Evolutionary conservation across 2,797 vertebrate genomes (phyloP), one percentile per base, ranked within the genome.

Genomic region (Loris lydekkerianus): DNA sequence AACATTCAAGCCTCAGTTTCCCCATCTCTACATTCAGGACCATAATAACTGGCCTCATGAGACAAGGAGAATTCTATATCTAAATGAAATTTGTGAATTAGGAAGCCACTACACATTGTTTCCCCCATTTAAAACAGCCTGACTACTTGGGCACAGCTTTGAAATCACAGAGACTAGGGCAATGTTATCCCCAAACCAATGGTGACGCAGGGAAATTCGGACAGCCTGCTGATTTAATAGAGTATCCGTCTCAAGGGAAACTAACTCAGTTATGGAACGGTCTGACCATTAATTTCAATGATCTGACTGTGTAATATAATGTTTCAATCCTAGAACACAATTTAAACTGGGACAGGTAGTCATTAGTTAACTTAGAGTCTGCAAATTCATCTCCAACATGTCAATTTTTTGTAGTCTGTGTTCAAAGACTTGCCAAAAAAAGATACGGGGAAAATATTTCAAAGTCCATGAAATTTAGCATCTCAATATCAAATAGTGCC

Each of bases 311-410:
- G 86, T 63, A 98, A 97, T 61, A 87, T 91, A 97, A 85, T 81
- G 83, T 97, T 98, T 97, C 93, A 94, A 97, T 98, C 97, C 96
- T 96, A 90, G 97, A 98, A 95, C 98, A 97, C 97, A 97, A 98
- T 60, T 98, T 96, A 97, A 98, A 98, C 88, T 81, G 90, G 97
- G 98, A 94, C 97, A 98, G 97, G 97, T 95, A 98, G 98, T 97
- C 97, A 98, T 97, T 97, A 98, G 97, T 98, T 98, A 98, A 98
- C 97, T 97, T 76, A 91, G 95, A 98, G 98, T 97, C 97, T 97
- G 69, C 85, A 98, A 97, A 98, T 98, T 98, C 96, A 98, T 96
- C 92, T 98, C 96, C 96, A 58, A 97, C 56, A 40, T 96, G 96
- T 92, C 94, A 93, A 91, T 88, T 96, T 97, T 97, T 95, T 92